Base-by-base conservation (phyloP, 2,113 vertebrate species). In the Syngnathus typhle region DNA sequence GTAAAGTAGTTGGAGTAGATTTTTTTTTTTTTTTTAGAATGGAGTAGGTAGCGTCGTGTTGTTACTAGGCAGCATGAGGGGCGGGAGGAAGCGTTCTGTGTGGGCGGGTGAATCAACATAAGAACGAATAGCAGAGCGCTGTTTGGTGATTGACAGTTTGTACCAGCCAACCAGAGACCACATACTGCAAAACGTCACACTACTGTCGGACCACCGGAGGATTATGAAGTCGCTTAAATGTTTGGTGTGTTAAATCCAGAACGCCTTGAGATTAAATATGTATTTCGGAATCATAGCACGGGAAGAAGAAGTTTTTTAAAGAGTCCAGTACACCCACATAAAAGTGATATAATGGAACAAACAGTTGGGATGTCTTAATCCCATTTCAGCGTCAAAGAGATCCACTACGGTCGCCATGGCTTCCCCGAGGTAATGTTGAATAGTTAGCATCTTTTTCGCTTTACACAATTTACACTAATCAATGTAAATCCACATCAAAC, bases 381-480 rank as follows among this genome's bases (percentile, higher is more conserved):
- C 23, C 36, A 32, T 62, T 62, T 44, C 7, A 27, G 16, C 41
- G 60, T 44, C n/a, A 21, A n/a, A 60, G 1, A 12, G 2, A 41
- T 41, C 15, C 19, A n/a, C 19, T 38, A 19, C 21, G 23, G 37
- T 21, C 61, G 69, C 52, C n/a, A 72, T 90, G 86, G 85, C 85
- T 2, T 84, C 88, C 2, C 32, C 86, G 21, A 80, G 88, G 90
- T 91, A 80, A 47, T 15, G 44, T 36, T 6, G 43, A 62, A 21
- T 44, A 21, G 59, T 16, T 32, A 32, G 27, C 55, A 32, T 36
- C 27, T 15, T 41, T 32, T 37, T 51, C 51, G 32, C 46, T 51
- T 64, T 1, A 65, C 2, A 12, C 23, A 6, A 13, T 3, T 21
- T 5, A 2, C 16, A 8, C 23, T 51, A 18, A 2, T 18, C 49